These are phyloP conservation scores for Cenopis cana DNA, from an alignment of 2,888 invertebrate species.

Conservation along the genomic window DNA sequence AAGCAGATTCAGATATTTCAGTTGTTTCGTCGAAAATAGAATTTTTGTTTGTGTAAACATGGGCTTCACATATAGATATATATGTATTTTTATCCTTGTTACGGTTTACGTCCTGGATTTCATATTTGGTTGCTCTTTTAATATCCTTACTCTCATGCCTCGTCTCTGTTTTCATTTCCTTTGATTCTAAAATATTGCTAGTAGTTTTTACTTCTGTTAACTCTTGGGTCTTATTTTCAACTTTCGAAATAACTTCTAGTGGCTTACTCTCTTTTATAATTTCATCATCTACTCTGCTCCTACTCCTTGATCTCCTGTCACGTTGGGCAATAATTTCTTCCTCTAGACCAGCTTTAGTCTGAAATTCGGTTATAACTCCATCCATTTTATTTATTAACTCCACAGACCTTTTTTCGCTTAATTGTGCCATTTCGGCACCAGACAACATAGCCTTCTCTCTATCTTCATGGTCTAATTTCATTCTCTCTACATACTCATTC, in stretches of 20 bases:
- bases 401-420: constrained; percentile 67
- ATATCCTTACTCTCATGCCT: constrained; percentile 53
- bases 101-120: constrained; percentile 51
- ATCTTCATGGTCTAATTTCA: constrained; percentile 30
- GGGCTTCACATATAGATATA: constrained; percentile 76
- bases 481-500: not conserved
- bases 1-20: constrained; percentile 63
- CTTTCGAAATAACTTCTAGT: constrained; percentile 66
- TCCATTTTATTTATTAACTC: constrained; percentile 73
- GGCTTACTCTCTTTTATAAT: constrained; percentile 61
- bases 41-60: constrained; percentile 75
- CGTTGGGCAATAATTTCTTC: constrained; percentile 47
- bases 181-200: constrained; percentile 32
- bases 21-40: constrained; percentile 66
- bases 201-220: constrained; percentile 50
- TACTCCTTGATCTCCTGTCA: constrained; percentile 63
- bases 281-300: constrained; percentile 65
- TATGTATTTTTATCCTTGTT: constrained; percentile 67
- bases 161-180: constrained; percentile 35
- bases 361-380: constrained; percentile 74
- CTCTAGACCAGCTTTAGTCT: constrained; percentile 66
- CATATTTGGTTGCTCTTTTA: constrained; percentile 53
- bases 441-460: constrained; percentile 53
- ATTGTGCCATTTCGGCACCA: constrained; percentile 74
- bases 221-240: constrained; percentile 54